Percentiles rank a stretch among this genome's conserved stretches.
Conservation (phyloP, 92 coral and sea anemone species). For the Micromussa lordhowensis region DNA sequence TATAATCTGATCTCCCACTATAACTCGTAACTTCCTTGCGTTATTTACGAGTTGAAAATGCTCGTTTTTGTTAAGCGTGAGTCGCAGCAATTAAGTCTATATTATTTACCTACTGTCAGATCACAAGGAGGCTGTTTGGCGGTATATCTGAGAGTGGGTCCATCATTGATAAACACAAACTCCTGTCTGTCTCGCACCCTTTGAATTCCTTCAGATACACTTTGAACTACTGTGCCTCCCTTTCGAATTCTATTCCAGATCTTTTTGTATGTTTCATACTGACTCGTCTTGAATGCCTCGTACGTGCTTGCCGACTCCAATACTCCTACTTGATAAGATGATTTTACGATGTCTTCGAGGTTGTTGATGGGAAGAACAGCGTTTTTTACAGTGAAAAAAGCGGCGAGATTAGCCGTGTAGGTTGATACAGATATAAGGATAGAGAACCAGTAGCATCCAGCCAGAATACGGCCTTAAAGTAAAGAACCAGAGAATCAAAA, state of each 20-base stretch:
- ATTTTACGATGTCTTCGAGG: conserved; percentile 50
- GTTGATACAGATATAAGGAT: conserved; percentile 68
- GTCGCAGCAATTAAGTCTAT: background rate
- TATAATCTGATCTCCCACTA: too few relatives aligned
- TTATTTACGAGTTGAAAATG: too few relatives aligned
- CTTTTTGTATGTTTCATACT: conserved; percentile 42
- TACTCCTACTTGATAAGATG: conserved; percentile 54
- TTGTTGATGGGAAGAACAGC: conserved; percentile 40
- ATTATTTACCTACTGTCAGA: conserved; percentile 47
- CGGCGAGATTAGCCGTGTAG: conserved; percentile 75
- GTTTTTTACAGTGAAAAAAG: conserved; percentile 72
- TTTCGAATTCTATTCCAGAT: conserved; percentile 35
- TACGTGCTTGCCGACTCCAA: conserved; percentile 26
- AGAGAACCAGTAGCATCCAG: conserved; percentile 73
- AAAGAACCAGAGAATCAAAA: background rate
- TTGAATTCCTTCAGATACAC: background rate
- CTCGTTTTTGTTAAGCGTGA: background rate
- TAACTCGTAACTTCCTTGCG: too few relatives aligned
- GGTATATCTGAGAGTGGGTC: conserved; percentile 53
- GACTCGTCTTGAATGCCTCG: conserved; percentile 34
- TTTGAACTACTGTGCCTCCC: background rate
- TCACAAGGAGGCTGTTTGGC: conserved; percentile 69
- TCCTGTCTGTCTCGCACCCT: conserved; percentile 38
- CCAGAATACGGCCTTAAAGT: conserved; percentile 58
- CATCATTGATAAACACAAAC: conserved; percentile 64